These are phyloP conservation scores for Nysson spinosus DNA, from an alignment of 2,888 invertebrate genomes.

Conservation along the genomic window DNA sequence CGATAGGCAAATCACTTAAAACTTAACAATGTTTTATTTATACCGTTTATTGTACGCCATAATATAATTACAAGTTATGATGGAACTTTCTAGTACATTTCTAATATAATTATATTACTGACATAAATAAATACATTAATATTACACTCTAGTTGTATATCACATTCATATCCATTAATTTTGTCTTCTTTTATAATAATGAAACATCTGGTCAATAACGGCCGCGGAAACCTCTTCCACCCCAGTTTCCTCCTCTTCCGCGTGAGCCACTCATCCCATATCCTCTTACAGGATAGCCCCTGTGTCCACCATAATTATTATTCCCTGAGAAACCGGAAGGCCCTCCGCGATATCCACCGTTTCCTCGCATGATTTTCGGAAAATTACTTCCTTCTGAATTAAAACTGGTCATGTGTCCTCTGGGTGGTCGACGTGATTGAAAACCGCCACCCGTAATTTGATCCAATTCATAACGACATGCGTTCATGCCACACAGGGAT, in stretches of 20 bases:
- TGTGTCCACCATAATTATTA: slow-evolving; percentile 55
- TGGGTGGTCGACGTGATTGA: slow-evolving; percentile 79
- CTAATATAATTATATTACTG: too few species aligned
- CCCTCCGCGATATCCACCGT: slow-evolving; percentile 54
- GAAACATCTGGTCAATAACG: slow-evolving; percentile 23
- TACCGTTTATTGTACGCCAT: slow-evolving; percentile 4
- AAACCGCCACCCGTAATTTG: slow-evolving; percentile 79
- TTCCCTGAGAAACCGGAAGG: slow-evolving; percentile 41
- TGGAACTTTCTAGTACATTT: too few species aligned
- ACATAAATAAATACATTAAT: too few species aligned
- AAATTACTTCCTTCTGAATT: slow-evolving; percentile 69
- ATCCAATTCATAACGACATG: slow-evolving; percentile 85
- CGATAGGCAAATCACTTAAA: neutral
- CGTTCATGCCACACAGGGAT: slow-evolving; percentile 86
- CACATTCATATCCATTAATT: neutral
- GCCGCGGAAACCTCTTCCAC: slow-evolving; percentile 52
- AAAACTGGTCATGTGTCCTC: slow-evolving; percentile 75
- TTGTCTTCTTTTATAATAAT: too few species aligned
- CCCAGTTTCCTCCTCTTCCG: slow-evolving; percentile 60
- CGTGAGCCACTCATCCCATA: slow-evolving; percentile 47
- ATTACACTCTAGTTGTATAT: too few species aligned
- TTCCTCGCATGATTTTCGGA: slow-evolving; percentile 75
- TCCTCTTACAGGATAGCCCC: slow-evolving; percentile 53
- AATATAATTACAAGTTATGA: slow-evolving; percentile 2
- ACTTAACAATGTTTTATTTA: slow-evolving; percentile 26